Evolutionary conservation across 2,888 invertebrate species (phyloP), one percentile per base, ranked within the genome.

Genomic region (Serripes groenlandicus): DNA sequence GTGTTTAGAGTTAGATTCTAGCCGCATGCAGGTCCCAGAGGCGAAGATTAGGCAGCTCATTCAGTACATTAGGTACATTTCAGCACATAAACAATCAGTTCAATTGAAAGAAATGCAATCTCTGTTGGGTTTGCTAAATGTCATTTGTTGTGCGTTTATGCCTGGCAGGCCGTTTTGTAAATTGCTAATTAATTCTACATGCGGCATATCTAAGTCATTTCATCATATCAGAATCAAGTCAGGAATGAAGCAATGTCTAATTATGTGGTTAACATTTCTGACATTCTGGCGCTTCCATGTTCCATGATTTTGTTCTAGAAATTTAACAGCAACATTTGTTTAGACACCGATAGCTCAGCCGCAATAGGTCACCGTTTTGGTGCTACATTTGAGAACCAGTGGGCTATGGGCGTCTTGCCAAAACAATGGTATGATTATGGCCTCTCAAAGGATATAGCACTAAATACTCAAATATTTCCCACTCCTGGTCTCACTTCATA

Each of bases 1-100:
- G 7, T 68, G 75, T 7, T 28, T 75, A 3, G 60, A 77, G 37
- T 7, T 77, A 37, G 70, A 77, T 60, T 77, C 76, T 9, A 42
- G 26, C 15, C 21, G 37, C 2, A 56, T 68, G 69, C 66, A 42
- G 23, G 37, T 75, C n/a, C n/a, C n/a, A n/a, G n/a, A n/a, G n/a
- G n/a, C n/a, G n/a, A n/a, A n/a, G n/a, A n/a, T n/a, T n/a, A n/a
- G n/a, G n/a, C n/a, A n/a, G n/a, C n/a, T n/a, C n/a, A n/a, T n/a
- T n/a, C n/a, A n/a, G n/a, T n/a, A n/a, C n/a, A n/a, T n/a, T n/a
- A n/a, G n/a, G n/a, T n/a, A n/a, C n/a, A n/a, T n/a, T n/a, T n/a
- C n/a, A n/a, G n/a, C n/a, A n/a, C n/a, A n/a, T n/a, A n/a, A n/a
- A n/a, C n/a, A n/a, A n/a, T n/a, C n/a, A n/a, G n/a, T n/a, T n/a